Conservation (phyloP, 2,888 invertebrate genomes). For the Lathronympha strigana region DNA sequence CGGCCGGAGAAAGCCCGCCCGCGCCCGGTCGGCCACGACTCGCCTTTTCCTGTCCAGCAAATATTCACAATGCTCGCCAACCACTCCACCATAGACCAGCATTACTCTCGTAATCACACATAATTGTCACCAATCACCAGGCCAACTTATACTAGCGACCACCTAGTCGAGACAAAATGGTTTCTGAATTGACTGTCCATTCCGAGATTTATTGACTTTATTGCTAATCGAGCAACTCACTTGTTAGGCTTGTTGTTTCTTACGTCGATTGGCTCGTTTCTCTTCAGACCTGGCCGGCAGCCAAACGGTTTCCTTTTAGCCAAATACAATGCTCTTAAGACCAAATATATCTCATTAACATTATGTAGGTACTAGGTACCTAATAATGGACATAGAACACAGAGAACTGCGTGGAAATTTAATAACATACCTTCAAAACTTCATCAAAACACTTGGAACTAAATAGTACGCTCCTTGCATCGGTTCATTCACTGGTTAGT, state of each 20-base stretch:
- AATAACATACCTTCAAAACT: no score
- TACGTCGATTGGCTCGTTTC: slow-evolving; percentile 33
- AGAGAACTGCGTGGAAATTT: neutral
- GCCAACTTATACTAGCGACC: neutral
- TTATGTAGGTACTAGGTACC: neutral
- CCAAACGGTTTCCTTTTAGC: slow-evolving; percentile 30
- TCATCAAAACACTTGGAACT: no score
- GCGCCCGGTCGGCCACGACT: slow-evolving; percentile 52
- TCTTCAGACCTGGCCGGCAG: slow-evolving; percentile 22
- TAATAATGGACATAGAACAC: neutral
- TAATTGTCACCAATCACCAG: neutral
- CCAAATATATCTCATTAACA: slow-evolving; percentile 3
- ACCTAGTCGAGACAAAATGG: slow-evolving; percentile 2
- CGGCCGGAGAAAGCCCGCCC: slow-evolving; percentile 49
- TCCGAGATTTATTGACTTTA: slow-evolving; percentile 43
- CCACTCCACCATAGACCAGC: neutral
- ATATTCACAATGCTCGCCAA: neutral
- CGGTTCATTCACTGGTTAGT: no score
- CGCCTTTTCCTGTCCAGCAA: slow-evolving; percentile 47
- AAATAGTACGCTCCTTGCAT: no score
- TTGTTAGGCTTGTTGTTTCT: slow-evolving; percentile 31
- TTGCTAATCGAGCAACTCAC: slow-evolving; percentile 41
- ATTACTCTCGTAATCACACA: neutral
- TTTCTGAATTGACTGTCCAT: slow-evolving; percentile 42
- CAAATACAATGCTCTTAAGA: neutral